Evolutionary conservation across 2,797 vertebrate species (phyloP).

Genomic region (Centroberyx gerrardi): DNA sequence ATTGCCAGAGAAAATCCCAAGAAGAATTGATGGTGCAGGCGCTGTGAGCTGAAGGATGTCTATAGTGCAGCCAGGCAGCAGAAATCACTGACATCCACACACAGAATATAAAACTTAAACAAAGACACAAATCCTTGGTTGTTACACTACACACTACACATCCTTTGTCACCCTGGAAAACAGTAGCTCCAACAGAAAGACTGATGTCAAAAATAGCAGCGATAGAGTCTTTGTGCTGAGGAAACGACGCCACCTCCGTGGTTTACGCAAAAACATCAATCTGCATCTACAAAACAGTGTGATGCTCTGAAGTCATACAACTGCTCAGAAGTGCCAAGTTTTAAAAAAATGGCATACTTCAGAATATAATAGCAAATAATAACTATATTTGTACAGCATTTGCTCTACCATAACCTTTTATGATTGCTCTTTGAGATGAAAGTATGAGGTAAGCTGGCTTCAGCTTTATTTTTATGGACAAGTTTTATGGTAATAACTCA

Average conservation of each 20-base stretch:
- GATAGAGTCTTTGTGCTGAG: constrained; percentile 43
- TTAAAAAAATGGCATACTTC: constrained; percentile 15
- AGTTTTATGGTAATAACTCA: constrained; percentile 37
- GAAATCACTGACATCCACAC: constrained; percentile 49
- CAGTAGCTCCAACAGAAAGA: constrained; percentile 37
- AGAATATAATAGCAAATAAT: constrained; percentile 14
- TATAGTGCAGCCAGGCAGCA: constrained; percentile 37
- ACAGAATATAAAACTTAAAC: constrained; percentile 55
- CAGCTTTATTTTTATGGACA: constrained; percentile 6
- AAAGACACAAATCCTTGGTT: constrained; percentile 50
- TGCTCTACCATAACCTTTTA: constrained; percentile 19
- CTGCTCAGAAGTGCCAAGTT: background rate
- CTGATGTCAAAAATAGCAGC: constrained; percentile 64
- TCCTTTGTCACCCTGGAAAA: constrained; percentile 53
- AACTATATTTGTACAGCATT: constrained; percentile 29
- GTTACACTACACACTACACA: constrained; percentile 55
- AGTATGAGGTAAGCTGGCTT: background rate
- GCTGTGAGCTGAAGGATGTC: constrained; percentile 40
- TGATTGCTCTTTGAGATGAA: constrained; percentile 22
- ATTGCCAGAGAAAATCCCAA: constrained; percentile 62
- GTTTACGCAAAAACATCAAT: constrained; percentile 57
- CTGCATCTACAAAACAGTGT: constrained; percentile 34
- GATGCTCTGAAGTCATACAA: constrained; percentile 50
- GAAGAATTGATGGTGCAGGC: constrained; percentile 34
- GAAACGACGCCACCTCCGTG: constrained; percentile 41